Percentiles rank a stretch among this genome's conserved stretches.
Conservation (phyloP, 2,888 invertebrate genomes). For the Catonia carolina region DNA sequence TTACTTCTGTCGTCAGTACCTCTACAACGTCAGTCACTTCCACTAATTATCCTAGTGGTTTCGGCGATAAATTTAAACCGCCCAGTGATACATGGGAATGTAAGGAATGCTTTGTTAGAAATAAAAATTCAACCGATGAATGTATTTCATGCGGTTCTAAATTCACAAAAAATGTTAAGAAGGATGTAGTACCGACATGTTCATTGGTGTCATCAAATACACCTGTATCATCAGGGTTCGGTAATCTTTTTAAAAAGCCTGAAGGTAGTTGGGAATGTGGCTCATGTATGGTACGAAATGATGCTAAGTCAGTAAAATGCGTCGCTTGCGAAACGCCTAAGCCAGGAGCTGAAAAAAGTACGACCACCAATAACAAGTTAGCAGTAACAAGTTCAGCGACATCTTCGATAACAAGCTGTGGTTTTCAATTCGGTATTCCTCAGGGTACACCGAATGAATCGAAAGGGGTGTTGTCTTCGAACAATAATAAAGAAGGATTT, state of each 20-base stretch:
- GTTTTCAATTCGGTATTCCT: conserved; percentile 17
- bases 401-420: conserved; percentile 29
- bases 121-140: conserved; percentile 43
- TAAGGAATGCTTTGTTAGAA: conserved; percentile 50
- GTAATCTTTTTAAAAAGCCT: conserved; percentile 42
- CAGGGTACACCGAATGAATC: not conserved
- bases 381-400: too few relatives aligned
- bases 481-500: conserved; percentile 3
- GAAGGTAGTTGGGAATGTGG: conserved; percentile 54
- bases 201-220: not conserved
- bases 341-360: conserved; percentile 40
- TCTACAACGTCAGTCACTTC: not conserved
- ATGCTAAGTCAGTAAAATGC: conserved; percentile 45
- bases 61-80: conserved; percentile 27
- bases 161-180: too few relatives aligned
- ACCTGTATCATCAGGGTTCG: conserved; percentile 35
- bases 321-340: conserved; percentile 53
- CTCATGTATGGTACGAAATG: conserved; percentile 55
- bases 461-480: not conserved
- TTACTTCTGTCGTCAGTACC: not conserved
- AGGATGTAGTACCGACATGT: conserved; percentile 41
- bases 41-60: conserved; percentile 8
- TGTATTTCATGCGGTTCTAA: conserved; percentile 52
- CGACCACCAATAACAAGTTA: too few relatives aligned
- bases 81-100: conserved; percentile 50